Base-by-base conservation (phyloP, 2,113 vertebrate genomes). In the Benitochromis conjunctus region DNA sequence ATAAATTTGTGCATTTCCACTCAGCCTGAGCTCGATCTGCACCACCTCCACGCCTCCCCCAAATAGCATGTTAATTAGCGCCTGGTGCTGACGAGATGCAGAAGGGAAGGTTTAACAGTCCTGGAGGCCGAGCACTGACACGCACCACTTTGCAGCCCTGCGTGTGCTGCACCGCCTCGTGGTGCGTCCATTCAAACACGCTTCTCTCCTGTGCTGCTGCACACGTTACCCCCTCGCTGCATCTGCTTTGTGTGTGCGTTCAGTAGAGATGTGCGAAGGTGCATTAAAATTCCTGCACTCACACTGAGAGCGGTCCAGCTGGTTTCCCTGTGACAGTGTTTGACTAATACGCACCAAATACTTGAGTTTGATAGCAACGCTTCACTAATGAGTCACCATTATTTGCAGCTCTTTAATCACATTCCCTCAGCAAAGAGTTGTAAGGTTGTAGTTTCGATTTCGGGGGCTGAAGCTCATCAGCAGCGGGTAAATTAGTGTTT, bases 61-160 rank as follows among this genome's bases (percentile, higher is more conserved):
- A 90, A 85, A 83, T 89, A 82, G 29, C 81, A 11, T 41, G 79
- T 62, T 89, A 84, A 91, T 92, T 79, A 91, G 79, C 60, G 18
- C 43, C 83, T 69, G 82, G 71, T 79, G 84, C 66, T 89, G 92
- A 86, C 26, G 36, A 79, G 86, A 56, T 10, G 41, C 51, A 79
- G 84, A 58, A 38, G 48, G 24, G 53, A 76, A 56, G 53, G 29
- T 24, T 13, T 43, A 13, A 89, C n/a, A 31, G 10, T 38, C 34
- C 19, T 3, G 56, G 46, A 60, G 46, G 56, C 53, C 4, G 79
- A n/a, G 79, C n/a, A 6, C 58, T 71, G 62, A 6, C 60, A 36
- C 5, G 71, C 58, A 11, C 69, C 34, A 55, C 38, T 2, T 21
- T 38, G 21, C 57, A 64, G 53, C 7, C 24, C 16, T 11, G 10